A percentile compares a stretch with the other conserved stretches of the same genome.
Conservation (phyloP, 1,140 invertebrate genomes). For the Penaeus indicus region DNA sequence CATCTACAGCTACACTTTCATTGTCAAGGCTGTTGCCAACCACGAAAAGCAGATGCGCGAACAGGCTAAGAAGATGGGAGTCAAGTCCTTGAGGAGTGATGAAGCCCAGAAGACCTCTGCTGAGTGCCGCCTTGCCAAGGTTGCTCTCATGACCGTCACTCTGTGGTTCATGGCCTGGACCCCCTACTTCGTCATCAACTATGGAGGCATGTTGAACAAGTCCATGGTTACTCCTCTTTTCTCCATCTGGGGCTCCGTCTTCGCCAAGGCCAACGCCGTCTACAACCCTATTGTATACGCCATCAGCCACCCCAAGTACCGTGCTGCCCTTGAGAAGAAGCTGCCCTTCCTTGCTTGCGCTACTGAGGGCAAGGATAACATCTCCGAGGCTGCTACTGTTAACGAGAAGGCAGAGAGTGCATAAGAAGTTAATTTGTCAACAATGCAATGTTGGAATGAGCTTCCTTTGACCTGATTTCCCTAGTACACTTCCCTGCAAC, state of each 20-base stretch:
- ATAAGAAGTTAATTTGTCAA: not conserved
- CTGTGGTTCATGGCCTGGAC: slow-evolving; percentile 70
- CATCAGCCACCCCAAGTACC: slow-evolving; percentile 67
- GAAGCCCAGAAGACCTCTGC: slow-evolving; percentile 40
- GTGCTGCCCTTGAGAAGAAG: slow-evolving; percentile 53
- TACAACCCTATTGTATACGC: slow-evolving; percentile 68
- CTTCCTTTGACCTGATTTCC: too few relatives aligned
- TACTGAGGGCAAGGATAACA: slow-evolving; percentile 15
- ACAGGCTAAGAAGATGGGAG: slow-evolving; percentile 69
- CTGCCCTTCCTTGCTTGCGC: slow-evolving; percentile 11
- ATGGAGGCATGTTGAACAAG: slow-evolving; percentile 68
- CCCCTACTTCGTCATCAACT: slow-evolving; percentile 70
- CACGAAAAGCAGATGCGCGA: slow-evolving; percentile 69
- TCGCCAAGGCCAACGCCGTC: slow-evolving; percentile 67
- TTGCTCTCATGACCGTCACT: slow-evolving; percentile 69
- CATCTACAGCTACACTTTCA: slow-evolving; percentile 71
- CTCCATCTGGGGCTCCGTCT: slow-evolving; percentile 36
- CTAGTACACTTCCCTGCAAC: too few relatives aligned
- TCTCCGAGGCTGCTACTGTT: not conserved
- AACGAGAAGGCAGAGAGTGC: slow-evolving; percentile 12
- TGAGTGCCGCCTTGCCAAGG: slow-evolving; percentile 68
- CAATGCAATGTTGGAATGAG: too few relatives aligned
- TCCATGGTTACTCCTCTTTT: slow-evolving; percentile 33
- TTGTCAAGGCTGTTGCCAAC: slow-evolving; percentile 70
- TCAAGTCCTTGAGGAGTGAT: slow-evolving; percentile 68